Conservation (phyloP, 2,113 vertebrate species). For the Antechinus stuartii region DNA sequence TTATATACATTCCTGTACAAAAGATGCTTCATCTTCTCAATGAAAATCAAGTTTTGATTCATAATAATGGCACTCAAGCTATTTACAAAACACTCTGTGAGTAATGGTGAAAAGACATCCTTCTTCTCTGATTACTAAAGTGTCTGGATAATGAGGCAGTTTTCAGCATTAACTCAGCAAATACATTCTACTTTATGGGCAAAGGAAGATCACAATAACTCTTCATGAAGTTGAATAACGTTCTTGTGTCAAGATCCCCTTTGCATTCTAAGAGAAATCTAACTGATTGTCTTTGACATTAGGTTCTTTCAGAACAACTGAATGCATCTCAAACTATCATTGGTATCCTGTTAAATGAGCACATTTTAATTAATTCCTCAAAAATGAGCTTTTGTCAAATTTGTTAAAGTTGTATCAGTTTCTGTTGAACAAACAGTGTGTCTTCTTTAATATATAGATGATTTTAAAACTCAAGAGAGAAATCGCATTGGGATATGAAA, state of each 20-base stretch:
- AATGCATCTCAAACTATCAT: conserved; percentile 16
- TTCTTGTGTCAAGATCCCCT: background rate
- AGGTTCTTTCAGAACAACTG: background rate
- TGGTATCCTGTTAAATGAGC: background rate
- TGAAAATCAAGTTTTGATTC: conserved; percentile 20
- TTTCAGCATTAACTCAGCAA: background rate
- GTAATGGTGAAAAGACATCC: background rate
- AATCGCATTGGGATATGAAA: conserved; percentile 17
- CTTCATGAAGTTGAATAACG: accelerated
- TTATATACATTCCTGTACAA: background rate
- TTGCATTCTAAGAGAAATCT: background rate
- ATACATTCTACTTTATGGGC: background rate
- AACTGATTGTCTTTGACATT: background rate
- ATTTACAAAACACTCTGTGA: background rate
- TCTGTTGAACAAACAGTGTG: conserved; percentile 23
- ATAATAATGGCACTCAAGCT: background rate
- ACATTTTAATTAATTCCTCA: conserved; percentile 14
- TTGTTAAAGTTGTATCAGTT: background rate
- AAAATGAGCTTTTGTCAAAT: background rate
- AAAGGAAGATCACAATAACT: background rate
- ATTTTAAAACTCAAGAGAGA: conserved; percentile 12
- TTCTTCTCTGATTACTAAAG: background rate
- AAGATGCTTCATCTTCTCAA: background rate
- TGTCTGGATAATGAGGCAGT: background rate
- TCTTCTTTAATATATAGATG: background rate